Base-by-base conservation (phyloP, 1,140 invertebrate genomes). In the Anastrepha ludens region DNA sequence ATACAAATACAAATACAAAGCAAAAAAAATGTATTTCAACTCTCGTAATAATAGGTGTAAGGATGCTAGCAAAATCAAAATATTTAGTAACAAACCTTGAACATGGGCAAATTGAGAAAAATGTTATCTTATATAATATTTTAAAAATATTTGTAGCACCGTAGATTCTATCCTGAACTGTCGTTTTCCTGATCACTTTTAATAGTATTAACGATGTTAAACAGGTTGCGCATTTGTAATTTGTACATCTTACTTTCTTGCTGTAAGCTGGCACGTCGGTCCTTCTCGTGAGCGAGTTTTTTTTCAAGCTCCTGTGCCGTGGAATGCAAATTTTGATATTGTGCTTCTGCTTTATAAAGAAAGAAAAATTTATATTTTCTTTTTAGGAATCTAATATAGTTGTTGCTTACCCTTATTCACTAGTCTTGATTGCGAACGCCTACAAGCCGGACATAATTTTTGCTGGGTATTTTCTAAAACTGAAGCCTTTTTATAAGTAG, bases 221-320 rank as follows among this genome's bases (percentile, higher is more conserved):
- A 89, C 5, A 89, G n/a, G 29, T 86, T 87, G 41, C 85, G 81
- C 88, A 89, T 89, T 87, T 88, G 87, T 50, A 88, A 86, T 87
- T 89, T 89, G 58, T 87, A 89, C 47, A 67, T 60, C 85, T 88
- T 87, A 39, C 87, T 85, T 29, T 64, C 67, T 15, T 88, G 44
- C 29, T 88, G 74, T n/a, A 89, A 62, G 67, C 50, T 87, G 13
- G 70, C 58, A 41, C 78, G 87, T 29, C 87, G 88, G 64, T 87
- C 39, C 50, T 86, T 81, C 59, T 88, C 88, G n/a, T 86, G 60
- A 20, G 85, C 86, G 9, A 86, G 60, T 85, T 88, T 86, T 17
- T 87, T 29, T 88, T 89, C 41, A 41, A 89, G 85, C n/a, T 87
- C 86, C 17, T 88, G 70, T 55, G 74, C 86, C 44, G 41, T 70